Evolutionary conservation across 2,113 vertebrate species (phyloP), one percentile per base, ranked within the genome.

Genomic region (Aptenodytes patagonicus): DNA sequence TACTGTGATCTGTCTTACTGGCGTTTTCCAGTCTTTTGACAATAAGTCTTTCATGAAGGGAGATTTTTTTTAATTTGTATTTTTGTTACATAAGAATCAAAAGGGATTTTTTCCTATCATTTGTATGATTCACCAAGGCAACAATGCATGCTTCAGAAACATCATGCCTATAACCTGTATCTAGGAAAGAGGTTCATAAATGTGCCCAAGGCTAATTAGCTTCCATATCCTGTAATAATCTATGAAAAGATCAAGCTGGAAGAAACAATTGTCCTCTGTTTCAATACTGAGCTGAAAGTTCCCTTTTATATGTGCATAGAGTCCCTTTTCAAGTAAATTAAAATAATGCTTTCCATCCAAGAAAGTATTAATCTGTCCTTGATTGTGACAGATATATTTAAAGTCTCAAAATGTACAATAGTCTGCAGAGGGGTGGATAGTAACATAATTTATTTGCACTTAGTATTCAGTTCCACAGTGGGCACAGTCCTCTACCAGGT

Each of bases 381-480:
- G 62, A 86, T 91, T 90, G 65, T 86, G 90, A 73, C 51, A 83
- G 60, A 75, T 91, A 31, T 58, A 81, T 78, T 95, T 86, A 38
- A 91, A 94, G 51, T 83, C 66, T 93, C 52, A 70, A n/a, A 85
- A 66, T 70, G 18, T 62, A 34, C 57, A 80, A 38, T 83, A 54
- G 46, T 93, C 54, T 94, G 40, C 65, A 61, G 52, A 94, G 44
- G 32, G 2, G 24, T 90, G 66, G 31, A 83, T 83, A 88, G 54
- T 86, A 88, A 88, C 49, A 36, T 72, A 79, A 96, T 96, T 86
- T 96, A 91, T 97, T 93, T 92, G 85, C n/a, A 83, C 58, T 93
- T 92, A 95, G 36, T 47, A 79, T 87, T 94, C 87, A 65, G 44
- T 95, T 94, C 51, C 84, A 91, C 61, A 47, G 87, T 92, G 75